Base-by-base conservation (phyloP, 2,113 vertebrate species). In the Fregetta grallaria region DNA sequence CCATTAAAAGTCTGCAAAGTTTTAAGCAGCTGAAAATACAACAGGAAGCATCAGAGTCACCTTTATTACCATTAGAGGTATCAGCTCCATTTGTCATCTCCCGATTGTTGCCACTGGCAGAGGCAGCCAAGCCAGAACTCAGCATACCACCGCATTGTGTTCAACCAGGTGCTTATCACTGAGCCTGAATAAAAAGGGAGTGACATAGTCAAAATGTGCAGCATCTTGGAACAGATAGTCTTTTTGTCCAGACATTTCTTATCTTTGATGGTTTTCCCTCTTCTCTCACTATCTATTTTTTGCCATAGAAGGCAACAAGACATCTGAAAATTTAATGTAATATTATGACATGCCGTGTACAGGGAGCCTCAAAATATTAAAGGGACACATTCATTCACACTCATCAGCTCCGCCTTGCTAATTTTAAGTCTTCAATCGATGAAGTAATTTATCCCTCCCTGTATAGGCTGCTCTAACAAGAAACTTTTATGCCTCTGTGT, bases 261-360 rank as follows among this genome's bases (percentile, higher is more conserved):
- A 38, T 91, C 42, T 86, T 88, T 92, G 82, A 73, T 84, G 52
- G 59, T 21, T 96, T 94, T 65, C 26, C 45, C 38, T 71, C 55
- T 77, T 92, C 63, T 62, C 38, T 88, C 67, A 49, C 53, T 45
- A 27, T 92, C 94, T 92, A 92, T 84, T 91, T 96, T 95, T 94
- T 96, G 74, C 93, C 47, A 44, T n/a, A 53, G 86, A 87, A 94
- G 27, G 76, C 86, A 97, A 92, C 79, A 92, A 94, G 93, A 77
- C 15, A 68, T 71, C 65, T 95, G 56, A 95, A 95, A 94, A 92
- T 71, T 91, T 95, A 95, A 96, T 96, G 73, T 26, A 94, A 50
- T 96, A 91, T 94, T 96, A 92, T 86, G 91, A 87, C 73, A 77
- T 81, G 8, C 38, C 65, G 40, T 52, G 83, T 78, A 80, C 13